Evolutionary conservation across 2,113 vertebrate genomes (phyloP), one percentile per base, ranked within the genome.

Genomic region (Oncorhynchus clarkii): DNA sequence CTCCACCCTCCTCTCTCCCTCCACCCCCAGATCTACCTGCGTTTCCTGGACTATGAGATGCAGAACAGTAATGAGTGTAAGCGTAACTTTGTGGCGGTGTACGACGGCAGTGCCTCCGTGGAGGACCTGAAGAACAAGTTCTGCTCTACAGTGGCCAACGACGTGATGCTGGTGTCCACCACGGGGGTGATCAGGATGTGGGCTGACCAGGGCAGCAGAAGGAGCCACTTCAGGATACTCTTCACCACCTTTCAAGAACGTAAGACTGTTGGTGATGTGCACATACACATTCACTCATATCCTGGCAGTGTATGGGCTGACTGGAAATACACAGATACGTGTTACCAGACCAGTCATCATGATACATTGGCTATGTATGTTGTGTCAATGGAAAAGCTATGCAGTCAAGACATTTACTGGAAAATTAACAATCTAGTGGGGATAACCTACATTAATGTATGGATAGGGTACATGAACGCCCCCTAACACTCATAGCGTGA

Each of bases 191-290:
- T 99, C 84, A 96, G 98, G 70, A 96, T 99, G 96, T 99, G 98
- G 98, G 97, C 97, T 0, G 97, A 99, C 3, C 97, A 99, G 90
- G 94, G 95, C 76, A 99, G 97, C 70, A 93, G 98, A 5, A 96
- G 87, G 85, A 99, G 96, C 82, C 93, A 93, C 66, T 99, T 99
- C 87, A 96, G 97, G 88, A 98, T 99, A 91, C 97, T 99, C 81
- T 99, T 96, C 94, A 99, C 98, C 1, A 99, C 97, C 81, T 99
- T 97, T 83, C 96, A 97, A 96, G 97, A 98, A 90, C 98, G 98
- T 99, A 96, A 98, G 1, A 4, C 9, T 8, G 16, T 22, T 54
- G 54, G 5, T 13, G 65, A 29, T 14, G 11, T 24, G 73, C 18
- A 31, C 29, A 24, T 24, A 78, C 18, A 31, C 29, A 26, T 18